These are phyloP conservation scores for Ectropis grisescens DNA, from an alignment of 1,140 invertebrate species.

Conservation along the genomic window DNA sequence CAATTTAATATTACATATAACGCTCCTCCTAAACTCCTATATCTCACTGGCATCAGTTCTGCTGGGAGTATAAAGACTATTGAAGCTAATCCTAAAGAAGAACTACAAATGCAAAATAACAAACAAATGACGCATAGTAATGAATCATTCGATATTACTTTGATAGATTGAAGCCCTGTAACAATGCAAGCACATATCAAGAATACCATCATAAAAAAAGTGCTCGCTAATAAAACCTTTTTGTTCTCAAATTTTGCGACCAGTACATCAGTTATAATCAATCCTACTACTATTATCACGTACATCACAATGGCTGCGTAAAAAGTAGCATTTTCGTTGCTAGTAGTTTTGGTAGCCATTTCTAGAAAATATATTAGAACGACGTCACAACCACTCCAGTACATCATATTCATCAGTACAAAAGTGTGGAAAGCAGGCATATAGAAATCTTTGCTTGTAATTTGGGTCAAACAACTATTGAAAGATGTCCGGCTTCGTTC, in stretches of 20 bases:
- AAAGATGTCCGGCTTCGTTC: too few relatives aligned
- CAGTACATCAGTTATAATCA: background rate
- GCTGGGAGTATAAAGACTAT: constrained; percentile 1
- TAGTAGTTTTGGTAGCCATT: background rate
- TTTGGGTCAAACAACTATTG: too few relatives aligned
- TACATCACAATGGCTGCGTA: background rate
- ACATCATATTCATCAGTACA: background rate
- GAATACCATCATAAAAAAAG: background rate
- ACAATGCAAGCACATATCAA: background rate
- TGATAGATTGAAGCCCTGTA: constrained; percentile 1
- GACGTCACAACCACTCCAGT: background rate
- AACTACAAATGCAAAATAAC: background rate
- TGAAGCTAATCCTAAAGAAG: constrained; percentile 1
- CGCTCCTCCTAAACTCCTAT: constrained; percentile 6
- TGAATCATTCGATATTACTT: background rate
- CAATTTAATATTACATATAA: constrained; percentile 5
- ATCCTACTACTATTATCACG: background rate
- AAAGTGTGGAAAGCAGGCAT: constrained; percentile 1
- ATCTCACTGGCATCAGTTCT: constrained; percentile 10
- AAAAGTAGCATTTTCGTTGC: background rate
- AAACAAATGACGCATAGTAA: constrained; percentile 2
- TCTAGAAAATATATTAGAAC: constrained; percentile 2
- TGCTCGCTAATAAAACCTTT: constrained; percentile 4
- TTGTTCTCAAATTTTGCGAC: background rate
- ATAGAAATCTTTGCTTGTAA: constrained; percentile 4